Evolutionary conservation across 2,888 invertebrate genomes (phyloP).

Genomic region (Laothoe populi): DNA sequence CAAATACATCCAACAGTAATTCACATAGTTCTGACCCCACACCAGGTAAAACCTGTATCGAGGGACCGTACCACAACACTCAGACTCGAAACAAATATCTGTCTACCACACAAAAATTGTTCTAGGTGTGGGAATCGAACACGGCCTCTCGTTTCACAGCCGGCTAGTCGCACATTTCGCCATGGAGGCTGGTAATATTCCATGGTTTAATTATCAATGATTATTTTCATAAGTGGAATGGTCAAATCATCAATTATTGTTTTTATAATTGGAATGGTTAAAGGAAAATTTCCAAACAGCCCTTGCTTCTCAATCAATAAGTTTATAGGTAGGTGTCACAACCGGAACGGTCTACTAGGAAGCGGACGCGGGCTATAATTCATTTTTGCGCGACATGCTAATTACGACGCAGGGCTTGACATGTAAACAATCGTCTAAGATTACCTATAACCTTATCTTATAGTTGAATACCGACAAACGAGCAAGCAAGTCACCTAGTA

Average conservation of each 20-base stretch:
- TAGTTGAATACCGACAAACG: too few species aligned
- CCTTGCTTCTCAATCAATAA: slow-evolving; percentile 17
- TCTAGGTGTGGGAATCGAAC: too few species aligned
- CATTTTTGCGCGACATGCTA: slow-evolving; percentile 27
- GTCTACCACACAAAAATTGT: too few species aligned
- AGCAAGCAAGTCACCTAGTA: too few species aligned
- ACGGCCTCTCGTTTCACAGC: too few species aligned
- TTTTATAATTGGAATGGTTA: slow-evolving; percentile 1
- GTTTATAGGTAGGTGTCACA: slow-evolving; percentile 16
- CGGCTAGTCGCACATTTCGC: too few species aligned
- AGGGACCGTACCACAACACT: too few species aligned
- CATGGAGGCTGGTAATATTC: neutral
- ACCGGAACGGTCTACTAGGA: slow-evolving; percentile 28
- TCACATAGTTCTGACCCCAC: too few species aligned
- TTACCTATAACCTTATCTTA: neutral
- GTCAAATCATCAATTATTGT: neutral
- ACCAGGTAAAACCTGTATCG: too few species aligned
- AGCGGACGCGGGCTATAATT: slow-evolving; percentile 28
- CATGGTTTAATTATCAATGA: too few species aligned
- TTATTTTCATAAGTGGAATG: neutral
- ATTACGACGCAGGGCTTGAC: slow-evolving; percentile 20
- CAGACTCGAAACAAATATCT: too few species aligned
- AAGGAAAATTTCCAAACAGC: slow-evolving; percentile 23
- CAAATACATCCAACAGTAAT: too few species aligned
- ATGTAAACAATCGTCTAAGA: slow-evolving; percentile 10